Conservation (phyloP, 1,140 invertebrate species). For the Apis laboriosa region DNA sequence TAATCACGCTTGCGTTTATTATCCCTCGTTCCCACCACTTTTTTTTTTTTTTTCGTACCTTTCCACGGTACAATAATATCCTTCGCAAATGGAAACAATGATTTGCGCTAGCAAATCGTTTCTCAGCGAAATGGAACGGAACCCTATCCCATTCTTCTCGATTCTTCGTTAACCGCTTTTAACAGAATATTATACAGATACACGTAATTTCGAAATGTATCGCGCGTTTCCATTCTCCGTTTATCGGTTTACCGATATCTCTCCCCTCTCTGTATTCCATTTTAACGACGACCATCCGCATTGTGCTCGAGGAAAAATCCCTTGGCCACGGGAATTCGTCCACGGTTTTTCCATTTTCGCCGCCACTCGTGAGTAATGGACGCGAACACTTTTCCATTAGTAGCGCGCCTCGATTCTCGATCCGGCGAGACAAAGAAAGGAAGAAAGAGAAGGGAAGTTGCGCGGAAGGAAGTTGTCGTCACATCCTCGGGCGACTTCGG, state of each 20-base stretch:
- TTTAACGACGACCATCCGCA: neutral
- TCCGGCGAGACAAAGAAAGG: neutral
- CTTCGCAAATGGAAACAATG: no score
- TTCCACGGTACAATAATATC: no score
- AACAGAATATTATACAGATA: neutral
- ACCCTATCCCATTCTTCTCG: no score
- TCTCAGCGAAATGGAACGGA: no score
- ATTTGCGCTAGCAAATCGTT: no score
- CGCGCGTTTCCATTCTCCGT: neutral
- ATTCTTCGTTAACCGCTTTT: no score
- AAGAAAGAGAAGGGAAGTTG: no score
- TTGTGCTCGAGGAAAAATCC: neutral
- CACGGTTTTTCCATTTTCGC: neutral
- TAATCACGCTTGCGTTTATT: no score
- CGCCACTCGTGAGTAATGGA: constrained; percentile 13
- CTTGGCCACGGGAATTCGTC: neutral
- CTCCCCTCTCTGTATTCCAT: neutral
- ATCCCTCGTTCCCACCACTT: no score
- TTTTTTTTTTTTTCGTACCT: no score
- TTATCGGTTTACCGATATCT: neutral
- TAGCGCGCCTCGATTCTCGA: constrained; percentile 11
- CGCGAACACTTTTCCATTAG: constrained; percentile 18
- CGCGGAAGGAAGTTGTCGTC: no score
- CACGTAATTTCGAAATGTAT: neutral
- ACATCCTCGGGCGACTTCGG: no score